These are phyloP conservation scores for Gadus macrocephalus DNA, from an alignment of 2,113 vertebrate genomes.

Conservation along the genomic window DNA sequence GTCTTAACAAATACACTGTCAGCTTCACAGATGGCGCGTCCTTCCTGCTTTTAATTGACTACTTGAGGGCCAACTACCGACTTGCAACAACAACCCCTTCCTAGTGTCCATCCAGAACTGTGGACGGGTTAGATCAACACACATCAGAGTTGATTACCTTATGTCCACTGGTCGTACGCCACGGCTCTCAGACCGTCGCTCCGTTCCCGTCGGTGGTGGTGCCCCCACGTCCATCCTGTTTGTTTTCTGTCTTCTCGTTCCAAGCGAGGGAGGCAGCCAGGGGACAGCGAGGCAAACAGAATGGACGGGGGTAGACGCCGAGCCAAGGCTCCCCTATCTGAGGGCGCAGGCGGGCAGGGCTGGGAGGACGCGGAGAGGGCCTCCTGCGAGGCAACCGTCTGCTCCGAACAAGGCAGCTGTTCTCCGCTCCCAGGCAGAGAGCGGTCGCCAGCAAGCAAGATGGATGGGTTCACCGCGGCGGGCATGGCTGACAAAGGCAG, in stretches of 20 bases:
- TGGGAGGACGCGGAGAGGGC: slow-evolving; percentile 43
- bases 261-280: slow-evolving; percentile 49
- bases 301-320: slow-evolving; percentile 11
- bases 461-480: slow-evolving; percentile 25
- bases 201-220: slow-evolving; percentile 19
- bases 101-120: not conserved
- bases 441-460: slow-evolving; percentile 38
- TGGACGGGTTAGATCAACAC: too few species aligned
- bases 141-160: not conserved
- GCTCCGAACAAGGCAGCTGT: slow-evolving; percentile 65
- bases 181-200: slow-evolving; percentile 17
- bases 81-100: not conserved
- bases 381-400: slow-evolving; percentile 62
- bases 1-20: too few species aligned
- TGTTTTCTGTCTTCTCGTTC: slow-evolving; percentile 32
- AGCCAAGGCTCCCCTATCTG: slow-evolving; percentile 52
- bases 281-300: slow-evolving; percentile 44
- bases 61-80: slow-evolving; percentile 2
- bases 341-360: slow-evolving; percentile 53
- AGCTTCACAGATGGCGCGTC: not conserved
- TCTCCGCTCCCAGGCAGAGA: slow-evolving; percentile 37
- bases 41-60: slow-evolving; percentile 1
- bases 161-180: not conserved
- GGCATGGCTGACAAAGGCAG: slow-evolving; percentile 41
- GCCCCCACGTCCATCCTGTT: slow-evolving; percentile 15